Conservation (phyloP, 2,113 vertebrate genomes). For the Falcunculus frontatus region DNA sequence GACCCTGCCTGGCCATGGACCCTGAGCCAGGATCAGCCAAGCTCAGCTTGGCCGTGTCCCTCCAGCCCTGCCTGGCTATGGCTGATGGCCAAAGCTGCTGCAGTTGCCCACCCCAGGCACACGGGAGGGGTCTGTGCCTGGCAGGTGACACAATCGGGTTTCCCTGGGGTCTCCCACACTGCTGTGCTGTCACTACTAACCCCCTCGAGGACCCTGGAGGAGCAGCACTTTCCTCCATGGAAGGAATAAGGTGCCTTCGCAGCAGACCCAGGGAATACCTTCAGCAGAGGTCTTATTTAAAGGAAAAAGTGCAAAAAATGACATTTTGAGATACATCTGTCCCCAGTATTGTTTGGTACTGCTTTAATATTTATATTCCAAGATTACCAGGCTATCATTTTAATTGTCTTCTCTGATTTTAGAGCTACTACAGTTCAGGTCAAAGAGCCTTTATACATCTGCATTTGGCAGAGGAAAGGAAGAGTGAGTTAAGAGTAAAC, state of each 20-base stretch:
- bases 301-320: background rate
- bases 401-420: background rate
- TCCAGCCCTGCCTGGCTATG: background rate
- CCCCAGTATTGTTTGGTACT: background rate
- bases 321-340: background rate
- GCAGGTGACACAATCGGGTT: background rate
- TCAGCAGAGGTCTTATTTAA: background rate
- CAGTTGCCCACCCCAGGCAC: background rate
- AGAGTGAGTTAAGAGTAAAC: background rate
- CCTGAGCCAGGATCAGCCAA: rapidly evolving
- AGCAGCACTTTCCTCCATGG: background rate
- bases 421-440: background rate
- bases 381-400: background rate
- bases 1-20: background rate
- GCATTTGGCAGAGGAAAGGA: background rate
- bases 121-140: background rate
- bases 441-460: background rate
- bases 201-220: rapidly evolving
- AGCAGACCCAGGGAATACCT: rapidly evolving
- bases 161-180: background rate
- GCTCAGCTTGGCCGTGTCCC: rapidly evolving
- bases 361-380: background rate
- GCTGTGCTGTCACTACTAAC: rapidly evolving
- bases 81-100: rapidly evolving
- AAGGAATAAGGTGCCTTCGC: background rate